A percentile compares a stretch with the other conserved stretches of the same genome.
phyloP scores from a whole-genome alignment of 2,113 vertebrate genomes.

The Aleadryas rufinucha region DNA sequence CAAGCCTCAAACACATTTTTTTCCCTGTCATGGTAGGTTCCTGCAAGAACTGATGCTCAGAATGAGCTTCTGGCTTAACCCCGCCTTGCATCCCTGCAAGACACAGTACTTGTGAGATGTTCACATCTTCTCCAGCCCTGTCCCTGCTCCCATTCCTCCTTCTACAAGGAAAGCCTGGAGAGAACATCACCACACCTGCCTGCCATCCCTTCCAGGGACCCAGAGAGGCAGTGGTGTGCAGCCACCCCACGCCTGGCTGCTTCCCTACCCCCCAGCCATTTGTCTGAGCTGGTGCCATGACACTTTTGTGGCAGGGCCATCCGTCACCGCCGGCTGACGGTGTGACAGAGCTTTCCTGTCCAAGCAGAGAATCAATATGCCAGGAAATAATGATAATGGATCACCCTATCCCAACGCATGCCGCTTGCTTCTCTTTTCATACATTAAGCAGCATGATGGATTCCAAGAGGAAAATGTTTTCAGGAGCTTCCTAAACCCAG shows the following conservation, averaged over 20 bases:
- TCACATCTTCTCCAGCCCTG: not conserved
- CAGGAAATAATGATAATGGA: conserved; percentile 65
- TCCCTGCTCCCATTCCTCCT: not conserved
- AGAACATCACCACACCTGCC: not conserved
- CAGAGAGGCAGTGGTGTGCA: not conserved
- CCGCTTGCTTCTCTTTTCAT: not conserved
- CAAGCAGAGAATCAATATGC: conserved; percentile 64
- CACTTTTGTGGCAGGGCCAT: not conserved
- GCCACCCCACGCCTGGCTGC: not conserved
- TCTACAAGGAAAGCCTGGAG: not conserved
- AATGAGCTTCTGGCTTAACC: not conserved
- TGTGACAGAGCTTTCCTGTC: conserved; percentile 38
- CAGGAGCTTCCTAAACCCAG: not conserved
- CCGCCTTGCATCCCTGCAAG: not conserved
- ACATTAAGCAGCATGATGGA: not conserved
- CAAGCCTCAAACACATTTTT: not conserved
- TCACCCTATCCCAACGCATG: not conserved
- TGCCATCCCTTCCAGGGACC: not conserved
- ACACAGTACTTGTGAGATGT: not conserved
- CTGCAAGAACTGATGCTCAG: not conserved
- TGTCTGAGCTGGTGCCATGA: not conserved
- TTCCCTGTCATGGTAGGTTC: not conserved
- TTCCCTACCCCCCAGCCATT: not conserved
- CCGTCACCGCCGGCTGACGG: not conserved
- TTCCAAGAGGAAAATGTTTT: not conserved